phyloP scores from a whole-genome alignment of 2,888 invertebrate species.

The Encarsia formosa region DNA sequence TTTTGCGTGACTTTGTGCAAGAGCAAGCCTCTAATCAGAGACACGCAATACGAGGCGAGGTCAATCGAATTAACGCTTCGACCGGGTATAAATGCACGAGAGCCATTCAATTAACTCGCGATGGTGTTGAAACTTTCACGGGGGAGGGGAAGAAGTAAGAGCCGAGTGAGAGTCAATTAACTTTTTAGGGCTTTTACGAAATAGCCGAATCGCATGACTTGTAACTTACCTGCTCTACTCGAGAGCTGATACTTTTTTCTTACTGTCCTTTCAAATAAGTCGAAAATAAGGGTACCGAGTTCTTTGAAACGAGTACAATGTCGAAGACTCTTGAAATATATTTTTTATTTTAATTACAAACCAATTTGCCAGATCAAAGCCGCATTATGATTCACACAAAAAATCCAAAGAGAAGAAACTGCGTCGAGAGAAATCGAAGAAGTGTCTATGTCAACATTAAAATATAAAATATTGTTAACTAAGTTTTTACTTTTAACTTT shows the following conservation, averaged over 20 bases:
- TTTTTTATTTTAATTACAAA: too few species aligned
- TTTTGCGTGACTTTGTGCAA: constrained; percentile 2
- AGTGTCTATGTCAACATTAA: too few species aligned
- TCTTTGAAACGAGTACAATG: too few species aligned
- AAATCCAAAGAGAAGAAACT: too few species aligned
- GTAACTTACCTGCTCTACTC: background rate
- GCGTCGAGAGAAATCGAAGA: too few species aligned
- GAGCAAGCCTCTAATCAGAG: constrained; percentile 14
- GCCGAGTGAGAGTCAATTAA: constrained; percentile 12
- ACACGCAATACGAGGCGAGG: constrained; percentile 11
- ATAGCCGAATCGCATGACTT: constrained; percentile 28
- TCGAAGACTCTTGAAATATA: too few species aligned
- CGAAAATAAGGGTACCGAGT: too few species aligned
- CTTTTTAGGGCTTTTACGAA: constrained; percentile 7
- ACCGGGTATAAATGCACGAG: background rate
- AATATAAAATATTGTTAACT: too few species aligned
- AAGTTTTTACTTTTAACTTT: too few species aligned
- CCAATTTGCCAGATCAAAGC: too few species aligned
- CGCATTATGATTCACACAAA: too few species aligned
- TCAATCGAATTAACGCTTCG: constrained; percentile 17
- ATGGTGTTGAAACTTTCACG: too few species aligned
- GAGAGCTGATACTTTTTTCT: constrained; percentile 7
- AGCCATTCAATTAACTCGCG: background rate
- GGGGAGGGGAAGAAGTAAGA: constrained; percentile 6
- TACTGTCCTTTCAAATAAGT: background rate